These are phyloP conservation scores for Hippocampus guttulatus DNA, from an alignment of 2,113 vertebrate species.

Conservation along the genomic window DNA sequence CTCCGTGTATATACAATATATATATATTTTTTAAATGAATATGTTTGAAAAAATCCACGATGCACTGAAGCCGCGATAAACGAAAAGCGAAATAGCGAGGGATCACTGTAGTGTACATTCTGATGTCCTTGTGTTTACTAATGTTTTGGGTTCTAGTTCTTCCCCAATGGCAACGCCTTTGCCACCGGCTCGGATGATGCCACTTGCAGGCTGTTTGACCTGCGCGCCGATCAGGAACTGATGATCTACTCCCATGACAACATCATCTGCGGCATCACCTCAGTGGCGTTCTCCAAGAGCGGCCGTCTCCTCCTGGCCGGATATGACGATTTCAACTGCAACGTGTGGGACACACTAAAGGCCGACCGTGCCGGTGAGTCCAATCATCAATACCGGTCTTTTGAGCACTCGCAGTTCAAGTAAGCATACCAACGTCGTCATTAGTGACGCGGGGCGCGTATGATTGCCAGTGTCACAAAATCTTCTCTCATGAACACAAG, in stretches of 20 bases:
- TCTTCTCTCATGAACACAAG: too few species aligned
- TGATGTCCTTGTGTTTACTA: background rate
- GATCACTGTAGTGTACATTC: background rate
- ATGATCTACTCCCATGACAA: slow-evolving; percentile 99
- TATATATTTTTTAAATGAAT: too few species aligned
- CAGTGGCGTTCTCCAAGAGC: slow-evolving; percentile 98
- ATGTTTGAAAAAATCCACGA: too few species aligned
- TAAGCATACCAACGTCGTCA: too few species aligned
- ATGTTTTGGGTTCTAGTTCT: slow-evolving; percentile 75
- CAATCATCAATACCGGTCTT: background rate
- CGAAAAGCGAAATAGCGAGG: too few species aligned
- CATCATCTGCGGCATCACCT: slow-evolving; percentile 99
- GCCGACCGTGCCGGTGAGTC: slow-evolving; percentile 90
- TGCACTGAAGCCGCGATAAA: too few species aligned
- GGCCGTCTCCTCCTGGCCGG: slow-evolving; percentile 95
- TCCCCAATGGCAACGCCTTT: slow-evolving; percentile 97
- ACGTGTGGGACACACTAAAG: slow-evolving; percentile 98
- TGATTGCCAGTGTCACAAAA: too few species aligned
- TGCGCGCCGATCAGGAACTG: slow-evolving; percentile 96
- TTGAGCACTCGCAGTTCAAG: too few species aligned
- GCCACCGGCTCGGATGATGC: slow-evolving; percentile 98
- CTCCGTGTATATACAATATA: too few species aligned
- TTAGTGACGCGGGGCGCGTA: too few species aligned
- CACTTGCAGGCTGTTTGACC: slow-evolving; percentile 97
- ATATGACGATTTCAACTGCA: slow-evolving; percentile 99